Percentiles rank a stretch among this genome's conserved stretches.
Conservation (phyloP, 2,113 vertebrate genomes). For the Pristiophorus japonicus region DNA sequence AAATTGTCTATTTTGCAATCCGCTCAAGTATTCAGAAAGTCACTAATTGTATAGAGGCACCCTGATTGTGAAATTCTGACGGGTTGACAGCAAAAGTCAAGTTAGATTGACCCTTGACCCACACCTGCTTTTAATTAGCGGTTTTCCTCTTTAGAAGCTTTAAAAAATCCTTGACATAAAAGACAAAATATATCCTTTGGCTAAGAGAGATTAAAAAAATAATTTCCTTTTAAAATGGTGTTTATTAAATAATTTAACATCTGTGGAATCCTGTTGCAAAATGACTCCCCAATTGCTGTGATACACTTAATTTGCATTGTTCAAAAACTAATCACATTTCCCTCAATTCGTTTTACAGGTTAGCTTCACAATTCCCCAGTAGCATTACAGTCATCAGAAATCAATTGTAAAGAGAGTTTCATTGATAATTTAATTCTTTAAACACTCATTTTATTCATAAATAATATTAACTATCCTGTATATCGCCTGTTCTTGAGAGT, state of each 20-base stretch:
- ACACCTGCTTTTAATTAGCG: conserved; percentile 18
- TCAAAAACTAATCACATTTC: neutral
- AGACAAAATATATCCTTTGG: neutral
- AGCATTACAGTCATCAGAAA: neutral
- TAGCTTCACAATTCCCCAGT: neutral
- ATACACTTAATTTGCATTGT: neutral
- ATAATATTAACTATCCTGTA: neutral
- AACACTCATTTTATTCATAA: neutral
- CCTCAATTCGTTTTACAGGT: neutral
- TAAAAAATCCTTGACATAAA: neutral
- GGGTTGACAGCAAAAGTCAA: conserved; percentile 6
- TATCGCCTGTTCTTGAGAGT: neutral
- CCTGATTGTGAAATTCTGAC: neutral
- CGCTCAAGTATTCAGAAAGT: neutral
- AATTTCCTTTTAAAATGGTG: neutral
- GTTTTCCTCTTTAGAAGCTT: neutral
- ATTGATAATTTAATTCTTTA: neutral
- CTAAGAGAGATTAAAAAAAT: neutral
- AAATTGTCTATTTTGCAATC: neutral
- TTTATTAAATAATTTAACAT: neutral
- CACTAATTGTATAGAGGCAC: neutral
- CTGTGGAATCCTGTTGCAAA: neutral
- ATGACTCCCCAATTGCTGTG: neutral
- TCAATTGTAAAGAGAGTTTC: neutral
- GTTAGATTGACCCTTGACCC: neutral